Evolutionary conservation across 2,797 vertebrate species (phyloP).

Genomic region (Acipenser transmontanus): DNA sequence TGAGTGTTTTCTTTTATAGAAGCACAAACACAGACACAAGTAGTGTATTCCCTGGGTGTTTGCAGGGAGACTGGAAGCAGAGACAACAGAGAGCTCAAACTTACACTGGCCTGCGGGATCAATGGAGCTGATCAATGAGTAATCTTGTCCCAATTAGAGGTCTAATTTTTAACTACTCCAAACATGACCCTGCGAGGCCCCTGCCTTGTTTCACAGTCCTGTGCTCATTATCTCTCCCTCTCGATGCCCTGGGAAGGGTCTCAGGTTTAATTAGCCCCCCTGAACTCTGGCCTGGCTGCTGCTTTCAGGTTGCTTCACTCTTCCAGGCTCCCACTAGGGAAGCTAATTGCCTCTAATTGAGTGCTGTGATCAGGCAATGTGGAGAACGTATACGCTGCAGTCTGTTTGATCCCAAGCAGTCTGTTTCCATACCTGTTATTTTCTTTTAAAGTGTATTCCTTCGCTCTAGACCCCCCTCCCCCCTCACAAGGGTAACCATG

Average conservation of each 20-base stretch:
- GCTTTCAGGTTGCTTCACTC: constrained; percentile 72
- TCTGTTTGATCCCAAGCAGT: too few relatives aligned
- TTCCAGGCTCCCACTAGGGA: constrained; percentile 71
- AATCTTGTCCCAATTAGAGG: constrained; percentile 19
- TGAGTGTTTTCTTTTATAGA: too few relatives aligned
- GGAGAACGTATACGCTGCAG: too few relatives aligned
- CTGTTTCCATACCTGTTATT: too few relatives aligned
- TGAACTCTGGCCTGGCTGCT: constrained; percentile 51
- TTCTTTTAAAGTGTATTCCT: too few relatives aligned
- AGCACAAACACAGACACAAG: neutral
- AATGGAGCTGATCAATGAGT: constrained; percentile 16
- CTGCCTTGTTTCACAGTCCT: constrained; percentile 17
- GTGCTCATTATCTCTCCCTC: constrained; percentile 33
- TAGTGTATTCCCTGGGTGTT: too few relatives aligned
- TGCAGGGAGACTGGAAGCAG: neutral
- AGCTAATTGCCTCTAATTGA: constrained; percentile 74
- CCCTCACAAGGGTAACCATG: too few relatives aligned
- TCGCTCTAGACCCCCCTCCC: too few relatives aligned
- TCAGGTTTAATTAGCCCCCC: constrained; percentile 59
- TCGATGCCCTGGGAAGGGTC: constrained; percentile 34
- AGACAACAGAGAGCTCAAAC: neutral
- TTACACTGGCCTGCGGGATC: neutral
- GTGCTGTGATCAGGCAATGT: constrained; percentile 50
- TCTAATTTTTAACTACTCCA: constrained; percentile 18
- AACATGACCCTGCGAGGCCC: constrained; percentile 13